phyloP scores from a whole-genome alignment of 2,797 vertebrate species.

The Odontamblyopus lacepedii region DNA sequence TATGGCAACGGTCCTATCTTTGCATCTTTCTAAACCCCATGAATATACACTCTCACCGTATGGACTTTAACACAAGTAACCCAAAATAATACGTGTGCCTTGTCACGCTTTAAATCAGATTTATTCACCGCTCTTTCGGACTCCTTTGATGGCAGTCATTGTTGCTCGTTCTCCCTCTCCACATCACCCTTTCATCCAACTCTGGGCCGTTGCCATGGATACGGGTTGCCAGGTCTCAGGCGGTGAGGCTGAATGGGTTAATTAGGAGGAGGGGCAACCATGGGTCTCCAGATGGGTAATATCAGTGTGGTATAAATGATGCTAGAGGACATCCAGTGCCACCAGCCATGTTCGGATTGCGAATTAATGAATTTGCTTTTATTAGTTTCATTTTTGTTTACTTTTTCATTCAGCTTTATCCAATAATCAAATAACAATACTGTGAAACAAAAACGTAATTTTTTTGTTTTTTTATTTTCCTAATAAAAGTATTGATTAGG shows the following conservation, averaged over 20 bases:
- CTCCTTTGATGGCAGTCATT: conserved; percentile 21
- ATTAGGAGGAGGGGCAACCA: conserved; percentile 51
- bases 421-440: no score
- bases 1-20: no score
- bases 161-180: conserved; percentile 12
- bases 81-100: neutral
- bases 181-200: conserved; percentile 26
- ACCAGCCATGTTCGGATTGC: no score
- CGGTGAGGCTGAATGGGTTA: conserved; percentile 56
- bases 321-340: no score
- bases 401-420: no score
- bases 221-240: conserved; percentile 59
- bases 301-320: neutral
- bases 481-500: no score
- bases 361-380: no score
- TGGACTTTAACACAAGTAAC: neutral
- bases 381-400: no score
- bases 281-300: conserved; percentile 58
- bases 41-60: neutral
- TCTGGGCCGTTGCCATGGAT: conserved; percentile 62
- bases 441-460: no score
- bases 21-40: no score
- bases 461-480: no score
- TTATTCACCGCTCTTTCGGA: conserved; percentile 8
- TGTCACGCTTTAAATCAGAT: conserved; percentile 24